Evolutionary conservation across 2,797 vertebrate species (phyloP), one percentile per base, ranked within the genome.

Genomic region (Acanthurus leucopareius): DNA sequence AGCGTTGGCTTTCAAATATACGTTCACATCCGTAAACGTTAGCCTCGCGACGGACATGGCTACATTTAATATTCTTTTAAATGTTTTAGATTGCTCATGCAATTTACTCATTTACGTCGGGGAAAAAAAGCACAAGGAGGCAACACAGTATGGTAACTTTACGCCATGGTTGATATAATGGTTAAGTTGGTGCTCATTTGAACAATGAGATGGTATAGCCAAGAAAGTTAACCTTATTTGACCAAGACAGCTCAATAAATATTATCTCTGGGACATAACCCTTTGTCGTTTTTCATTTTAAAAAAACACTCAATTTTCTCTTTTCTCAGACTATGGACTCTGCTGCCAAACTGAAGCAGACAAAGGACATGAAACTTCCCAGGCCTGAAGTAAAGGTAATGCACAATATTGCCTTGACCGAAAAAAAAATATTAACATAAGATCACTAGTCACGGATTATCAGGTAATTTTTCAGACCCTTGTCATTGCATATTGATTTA

Each of bases 281-380:
- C 28, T 32, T 32, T 32, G 28, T 32, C 28, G 28, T 4, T 32
- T 32, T 32, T 32, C 3, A 32, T 32, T 25, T 25, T 4, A 4
- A 32, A 32, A 22, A 15, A 3, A 2, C 5, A 7, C 4, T 16
- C 3, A 1, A 25, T 1, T n/a, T 32, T 14, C 4, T 5, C 10
- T 51, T 61, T 17, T 45, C 47, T 35, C 71, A 95, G 92, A 80
- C 8, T 5, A 95, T 96, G 95, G 94, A 94, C 70, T 73, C 90
- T 53, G 56, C 91, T 79, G 74, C 87, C 5, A 90, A 77, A 49
- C 70, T 75, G 14, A 94, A 87, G 75, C 14, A 89, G 40, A 56
- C 75, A 8, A 94, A 83, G 57, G 89, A 91, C 32, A 40, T 51
- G 17, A 91, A 89, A 42, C 64, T 22, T 56, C 89, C 84, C 2